Conservation (phyloP, 2,888 invertebrate species). For the Drosophila ustulata region DNA sequence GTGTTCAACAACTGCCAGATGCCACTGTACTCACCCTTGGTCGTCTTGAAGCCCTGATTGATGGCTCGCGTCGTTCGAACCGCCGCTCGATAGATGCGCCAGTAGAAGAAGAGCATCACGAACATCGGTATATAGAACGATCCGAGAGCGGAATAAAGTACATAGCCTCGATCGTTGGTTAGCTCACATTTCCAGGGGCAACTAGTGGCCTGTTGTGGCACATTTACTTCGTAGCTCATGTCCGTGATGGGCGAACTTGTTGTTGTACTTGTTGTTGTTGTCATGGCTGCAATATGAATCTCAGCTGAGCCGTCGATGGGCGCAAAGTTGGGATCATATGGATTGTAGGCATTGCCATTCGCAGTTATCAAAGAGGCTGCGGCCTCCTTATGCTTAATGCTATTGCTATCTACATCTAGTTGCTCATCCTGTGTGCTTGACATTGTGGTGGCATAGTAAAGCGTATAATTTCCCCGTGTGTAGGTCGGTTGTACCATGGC, state of each 20-base stretch:
- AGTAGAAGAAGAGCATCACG: conserved; percentile 99
- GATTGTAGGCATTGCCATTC: conserved; percentile 69
- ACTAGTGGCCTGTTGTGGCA: conserved; percentile 82
- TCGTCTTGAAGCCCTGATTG: conserved; percentile 95
- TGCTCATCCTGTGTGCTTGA: conserved; percentile 80
- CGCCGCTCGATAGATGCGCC: conserved; percentile 97
- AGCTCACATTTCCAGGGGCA: conserved; percentile 96
- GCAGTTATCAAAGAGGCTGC: conserved; percentile 21
- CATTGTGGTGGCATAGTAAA: conserved; percentile 83
- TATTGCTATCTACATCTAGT: conserved; percentile 82
- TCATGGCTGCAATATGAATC: conserved; percentile 55
- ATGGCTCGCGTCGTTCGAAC: conserved; percentile 96
- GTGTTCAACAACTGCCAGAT: conserved; percentile 10
- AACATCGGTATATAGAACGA: conserved; percentile 99
- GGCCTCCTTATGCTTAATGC: conserved; percentile 58
- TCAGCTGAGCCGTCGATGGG: conserved; percentile 69
- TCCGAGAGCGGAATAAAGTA: conserved; percentile 98
- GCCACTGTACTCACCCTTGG: conserved; percentile 88
- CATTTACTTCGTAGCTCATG: conserved; percentile 53
- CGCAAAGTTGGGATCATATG: conserved; percentile 77
- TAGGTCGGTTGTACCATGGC: conserved; percentile 81
- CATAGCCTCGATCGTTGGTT: conserved; percentile 97
- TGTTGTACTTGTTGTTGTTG: conserved; percentile 32
- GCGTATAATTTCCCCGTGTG: conserved; percentile 84
- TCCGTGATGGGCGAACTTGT: conserved; percentile 35